Base-by-base conservation (phyloP, 2,113 vertebrate species). In the Phalacrocorax brasilianus region DNA sequence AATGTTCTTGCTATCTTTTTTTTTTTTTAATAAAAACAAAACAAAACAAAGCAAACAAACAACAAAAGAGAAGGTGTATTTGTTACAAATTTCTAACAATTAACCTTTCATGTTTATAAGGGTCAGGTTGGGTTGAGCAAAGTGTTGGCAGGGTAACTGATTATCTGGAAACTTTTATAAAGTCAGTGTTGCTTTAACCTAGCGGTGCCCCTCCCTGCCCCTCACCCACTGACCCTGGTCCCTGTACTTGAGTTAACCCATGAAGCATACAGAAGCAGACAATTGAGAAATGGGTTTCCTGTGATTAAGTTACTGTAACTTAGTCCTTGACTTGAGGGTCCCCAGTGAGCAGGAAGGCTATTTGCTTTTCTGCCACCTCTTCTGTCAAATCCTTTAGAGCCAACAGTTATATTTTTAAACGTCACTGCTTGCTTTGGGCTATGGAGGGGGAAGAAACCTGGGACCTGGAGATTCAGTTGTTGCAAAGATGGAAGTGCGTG, bases 261-360 rank as follows among this genome's bases (percentile, higher is more conserved):
- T 11, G 65, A 33, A 89, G 45, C 76, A 47, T 66, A 85, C 5
- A 50, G 85, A 88, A 75, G 85, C 81, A 81, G 95, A 90, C 81
- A 59, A 92, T 16, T 80, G 80, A 91, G 52, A 95, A 96, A 88
- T 87, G 70, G 91, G 77, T 92, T 97, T 97, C 92, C 88, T 95
- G 92, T 93, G 90, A 95, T 95, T 94, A 92, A 68, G 45, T 92
- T 92, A 92, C 71, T 92, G 86, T 86, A 82, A 90, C 68, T 88
- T 85, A 82, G 88, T 88, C 97, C 91, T 97, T 97, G 83, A 94
- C 92, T 97, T 2, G 7, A 93, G 83, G 40, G 91, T 85, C 88
- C 44, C 80, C 83, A 77, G 91, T 72, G 87, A 86, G 56, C 3
- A 5, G 88, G 53, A 66, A 95, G 79, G 61, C 75, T 95, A 0